phyloP scores from a whole-genome alignment of 2,797 vertebrate genomes.

The Bradypodion ventrale region DNA sequence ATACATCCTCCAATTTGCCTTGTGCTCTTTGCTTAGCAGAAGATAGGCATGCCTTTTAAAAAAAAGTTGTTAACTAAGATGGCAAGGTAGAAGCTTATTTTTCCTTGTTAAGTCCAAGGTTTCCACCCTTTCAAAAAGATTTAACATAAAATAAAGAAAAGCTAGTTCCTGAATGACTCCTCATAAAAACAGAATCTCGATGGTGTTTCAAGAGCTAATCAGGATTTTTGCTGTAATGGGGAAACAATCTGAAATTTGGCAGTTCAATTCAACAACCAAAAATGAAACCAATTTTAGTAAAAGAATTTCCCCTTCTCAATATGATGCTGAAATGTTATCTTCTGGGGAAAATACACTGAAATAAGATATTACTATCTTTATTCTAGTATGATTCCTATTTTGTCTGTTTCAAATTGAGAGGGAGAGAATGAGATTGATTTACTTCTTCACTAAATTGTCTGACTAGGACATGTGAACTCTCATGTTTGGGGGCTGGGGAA shows the following conservation, averaged over 20 bases:
- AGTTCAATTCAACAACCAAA: conserved; percentile 29
- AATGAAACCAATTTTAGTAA: not conserved
- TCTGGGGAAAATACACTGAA: not conserved
- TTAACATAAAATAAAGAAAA: conserved; percentile 16
- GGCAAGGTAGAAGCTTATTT: conserved; percentile 35
- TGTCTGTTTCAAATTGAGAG: too few species aligned
- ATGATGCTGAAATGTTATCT: not conserved
- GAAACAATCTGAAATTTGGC: conserved; percentile 51
- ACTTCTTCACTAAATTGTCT: too few species aligned
- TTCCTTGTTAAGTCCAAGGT: conserved; percentile 16
- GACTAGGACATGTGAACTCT: not conserved
- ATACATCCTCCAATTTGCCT: conserved; percentile 52
- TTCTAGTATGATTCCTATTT: too few species aligned
- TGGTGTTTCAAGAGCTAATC: conserved; percentile 1
- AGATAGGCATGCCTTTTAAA: conserved; percentile 13
- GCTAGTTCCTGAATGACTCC: not conserved
- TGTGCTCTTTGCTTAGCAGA: conserved; percentile 47
- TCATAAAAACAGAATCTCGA: not conserved
- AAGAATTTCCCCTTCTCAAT: not conserved
- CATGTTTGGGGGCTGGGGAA: not conserved
- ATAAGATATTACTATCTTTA: not conserved
- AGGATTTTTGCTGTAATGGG: conserved; percentile 18
- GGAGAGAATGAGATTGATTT: not conserved
- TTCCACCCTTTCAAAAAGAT: conserved; percentile 34
- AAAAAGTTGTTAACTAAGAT: conserved; percentile 36